Percentiles rank a stretch among this genome's conserved stretches.
Conservation (phyloP, 1,140 invertebrate species). For the Drosophila orosa region DNA sequence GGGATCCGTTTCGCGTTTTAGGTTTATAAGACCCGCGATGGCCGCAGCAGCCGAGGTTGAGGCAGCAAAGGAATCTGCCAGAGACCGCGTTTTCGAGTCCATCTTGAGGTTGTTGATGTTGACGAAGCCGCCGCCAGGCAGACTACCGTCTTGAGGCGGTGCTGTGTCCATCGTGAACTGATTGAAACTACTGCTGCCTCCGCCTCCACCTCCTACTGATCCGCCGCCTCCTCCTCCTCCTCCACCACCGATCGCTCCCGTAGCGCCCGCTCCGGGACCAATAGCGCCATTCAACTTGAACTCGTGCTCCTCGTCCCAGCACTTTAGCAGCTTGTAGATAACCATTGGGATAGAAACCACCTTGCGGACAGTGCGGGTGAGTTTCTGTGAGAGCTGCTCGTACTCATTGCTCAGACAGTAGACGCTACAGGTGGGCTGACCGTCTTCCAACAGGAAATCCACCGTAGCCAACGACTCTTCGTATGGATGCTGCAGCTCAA, state of each 20-base stretch:
- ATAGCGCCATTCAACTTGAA: slow-evolving; percentile 84
- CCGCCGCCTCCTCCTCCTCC: slow-evolving; percentile 34
- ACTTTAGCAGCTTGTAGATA: slow-evolving; percentile 88
- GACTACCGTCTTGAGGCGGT: slow-evolving; percentile 28
- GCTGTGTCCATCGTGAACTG: slow-evolving; percentile 61
- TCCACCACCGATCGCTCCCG: slow-evolving; percentile 58
- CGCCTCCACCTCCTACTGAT: slow-evolving; percentile 23
- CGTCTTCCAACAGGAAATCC: slow-evolving; percentile 94
- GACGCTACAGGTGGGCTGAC: slow-evolving; percentile 89
- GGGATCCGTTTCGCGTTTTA: slow-evolving; percentile 70
- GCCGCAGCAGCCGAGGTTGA: slow-evolving; percentile 71
- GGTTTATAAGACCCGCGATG: slow-evolving; percentile 64
- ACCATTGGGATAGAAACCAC: slow-evolving; percentile 96
- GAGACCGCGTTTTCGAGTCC: slow-evolving; percentile 58
- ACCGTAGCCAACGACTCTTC: slow-evolving; percentile 96
- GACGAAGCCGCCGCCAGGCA: slow-evolving; percentile 44
- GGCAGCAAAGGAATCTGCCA: slow-evolving; percentile 67
- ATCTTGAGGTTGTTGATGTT: slow-evolving; percentile 61
- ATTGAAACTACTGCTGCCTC: slow-evolving; percentile 35
- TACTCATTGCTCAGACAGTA: slow-evolving; percentile 85
- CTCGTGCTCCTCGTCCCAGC: slow-evolving; percentile 86
- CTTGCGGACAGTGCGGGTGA: slow-evolving; percentile 94
- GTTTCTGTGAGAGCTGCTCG: slow-evolving; percentile 88
- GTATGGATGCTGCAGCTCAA: slow-evolving; percentile 96
- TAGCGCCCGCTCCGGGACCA: slow-evolving; percentile 84